Conservation (phyloP, 2,888 invertebrate genomes). For the Drosophila paracracens region DNA sequence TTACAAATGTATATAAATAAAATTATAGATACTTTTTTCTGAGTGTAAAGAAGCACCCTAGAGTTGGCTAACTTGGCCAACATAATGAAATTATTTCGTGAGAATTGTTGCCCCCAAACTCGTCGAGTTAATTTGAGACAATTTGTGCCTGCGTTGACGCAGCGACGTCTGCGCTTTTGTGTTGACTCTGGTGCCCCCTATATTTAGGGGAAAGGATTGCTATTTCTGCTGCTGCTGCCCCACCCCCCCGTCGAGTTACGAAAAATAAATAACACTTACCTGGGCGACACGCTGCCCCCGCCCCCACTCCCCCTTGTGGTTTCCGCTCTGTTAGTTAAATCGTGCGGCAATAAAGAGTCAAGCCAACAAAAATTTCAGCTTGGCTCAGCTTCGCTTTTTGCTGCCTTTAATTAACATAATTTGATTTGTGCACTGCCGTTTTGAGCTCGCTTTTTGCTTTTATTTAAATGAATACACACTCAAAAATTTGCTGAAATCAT, state of each 20-base stretch:
- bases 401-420: slow-evolving; percentile 76
- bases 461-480: slow-evolving; percentile 50
- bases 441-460: slow-evolving; percentile 13
- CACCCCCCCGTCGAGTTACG: not conserved
- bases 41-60: not conserved
- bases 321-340: slow-evolving; percentile 56
- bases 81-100: slow-evolving; percentile 74
- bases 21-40: not conserved
- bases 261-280: slow-evolving; percentile 52
- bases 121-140: slow-evolving; percentile 77
- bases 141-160: slow-evolving; percentile 55
- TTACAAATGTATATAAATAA: no score
- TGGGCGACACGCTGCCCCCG: not conserved
- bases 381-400: slow-evolving; percentile 28
- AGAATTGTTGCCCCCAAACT: slow-evolving; percentile 49
- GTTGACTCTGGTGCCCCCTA: slow-evolving; percentile 4
- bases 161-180: slow-evolving; percentile 54
- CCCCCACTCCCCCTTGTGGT: not conserved
- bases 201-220: slow-evolving; percentile 35
- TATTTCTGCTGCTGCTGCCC: not conserved
- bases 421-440: slow-evolving; percentile 50
- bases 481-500: slow-evolving; percentile 54
- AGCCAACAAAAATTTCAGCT: slow-evolving; percentile 51
- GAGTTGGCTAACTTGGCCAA: slow-evolving; percentile 18
- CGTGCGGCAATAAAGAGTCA: slow-evolving; percentile 69